Evolutionary conservation across 1,140 invertebrate genomes (phyloP).

Genomic region (Aphis gossypii): DNA sequence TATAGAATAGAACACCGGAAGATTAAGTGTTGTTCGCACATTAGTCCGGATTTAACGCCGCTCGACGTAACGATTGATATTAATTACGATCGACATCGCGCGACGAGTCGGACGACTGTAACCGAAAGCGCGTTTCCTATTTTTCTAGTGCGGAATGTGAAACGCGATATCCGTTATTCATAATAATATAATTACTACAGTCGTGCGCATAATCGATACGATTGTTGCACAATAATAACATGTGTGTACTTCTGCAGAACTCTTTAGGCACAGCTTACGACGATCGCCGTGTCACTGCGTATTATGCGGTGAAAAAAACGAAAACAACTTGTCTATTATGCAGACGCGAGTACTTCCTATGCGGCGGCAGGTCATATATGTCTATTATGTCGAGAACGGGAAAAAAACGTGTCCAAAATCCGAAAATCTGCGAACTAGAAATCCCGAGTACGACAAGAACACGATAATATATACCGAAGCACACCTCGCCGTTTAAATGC

Average conservation of each 20-base stretch:
- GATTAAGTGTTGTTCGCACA: background rate
- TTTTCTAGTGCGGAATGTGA: background rate
- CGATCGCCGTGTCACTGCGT: background rate
- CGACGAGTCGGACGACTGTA: background rate
- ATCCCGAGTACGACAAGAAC: background rate
- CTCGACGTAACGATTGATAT: background rate
- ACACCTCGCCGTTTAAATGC: too few species aligned
- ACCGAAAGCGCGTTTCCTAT: background rate
- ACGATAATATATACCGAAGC: too few species aligned
- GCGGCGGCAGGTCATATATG: too few species aligned
- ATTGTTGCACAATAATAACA: background rate
- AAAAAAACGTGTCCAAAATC: slow-evolving; percentile 5
- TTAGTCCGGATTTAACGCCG: background rate
- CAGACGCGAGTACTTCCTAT: background rate
- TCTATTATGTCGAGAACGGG: background rate
- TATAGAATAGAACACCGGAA: too few species aligned
- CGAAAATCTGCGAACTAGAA: background rate
- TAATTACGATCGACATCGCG: background rate
- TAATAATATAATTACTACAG: background rate
- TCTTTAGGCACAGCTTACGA: background rate
- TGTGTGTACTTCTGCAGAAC: background rate
- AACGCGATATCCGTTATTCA: background rate
- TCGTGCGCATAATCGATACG: background rate
- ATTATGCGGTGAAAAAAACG: background rate
- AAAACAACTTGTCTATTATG: background rate